Evolutionary conservation across 1,140 invertebrate species (phyloP).

Genomic region (Araneus ventricosus): DNA sequence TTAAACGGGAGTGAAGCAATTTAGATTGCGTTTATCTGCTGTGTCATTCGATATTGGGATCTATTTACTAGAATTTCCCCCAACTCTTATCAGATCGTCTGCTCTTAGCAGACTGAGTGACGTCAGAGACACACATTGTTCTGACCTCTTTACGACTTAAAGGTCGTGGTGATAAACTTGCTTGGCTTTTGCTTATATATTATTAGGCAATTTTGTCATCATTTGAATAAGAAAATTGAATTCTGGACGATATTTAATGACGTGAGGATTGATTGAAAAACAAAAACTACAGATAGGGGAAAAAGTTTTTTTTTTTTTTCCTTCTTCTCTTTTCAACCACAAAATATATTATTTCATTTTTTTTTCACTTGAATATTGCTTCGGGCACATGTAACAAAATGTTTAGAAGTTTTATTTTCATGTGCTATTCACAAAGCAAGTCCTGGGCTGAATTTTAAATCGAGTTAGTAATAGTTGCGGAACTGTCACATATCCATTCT

Average conservation of each 20-base stretch:
- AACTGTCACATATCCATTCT: too few species aligned
- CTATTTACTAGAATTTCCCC: background rate
- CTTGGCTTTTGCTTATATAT: background rate
- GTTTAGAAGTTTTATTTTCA: too few species aligned
- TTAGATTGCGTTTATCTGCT: background rate
- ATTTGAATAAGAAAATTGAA: background rate
- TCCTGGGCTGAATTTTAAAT: too few species aligned
- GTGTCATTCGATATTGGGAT: background rate
- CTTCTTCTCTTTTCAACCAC: background rate
- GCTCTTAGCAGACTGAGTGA: constrained; percentile 6
- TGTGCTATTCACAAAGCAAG: too few species aligned
- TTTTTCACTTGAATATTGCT: too few species aligned
- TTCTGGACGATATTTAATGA: background rate
- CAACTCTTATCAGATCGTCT: background rate
- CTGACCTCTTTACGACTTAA: constrained; percentile 1
- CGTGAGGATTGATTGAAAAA: background rate
- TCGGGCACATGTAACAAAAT: too few species aligned
- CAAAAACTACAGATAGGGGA: background rate
- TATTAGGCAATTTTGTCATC: constrained; percentile 1
- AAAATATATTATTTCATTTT: background rate
- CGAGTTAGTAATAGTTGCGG: too few species aligned
- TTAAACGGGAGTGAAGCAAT: background rate
- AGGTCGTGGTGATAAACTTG: background rate
- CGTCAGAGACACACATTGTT: constrained; percentile 15
- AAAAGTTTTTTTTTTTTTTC: background rate